Base-by-base conservation (phyloP, 2,797 vertebrate genomes). In the Calcarius lapponicus region DNA sequence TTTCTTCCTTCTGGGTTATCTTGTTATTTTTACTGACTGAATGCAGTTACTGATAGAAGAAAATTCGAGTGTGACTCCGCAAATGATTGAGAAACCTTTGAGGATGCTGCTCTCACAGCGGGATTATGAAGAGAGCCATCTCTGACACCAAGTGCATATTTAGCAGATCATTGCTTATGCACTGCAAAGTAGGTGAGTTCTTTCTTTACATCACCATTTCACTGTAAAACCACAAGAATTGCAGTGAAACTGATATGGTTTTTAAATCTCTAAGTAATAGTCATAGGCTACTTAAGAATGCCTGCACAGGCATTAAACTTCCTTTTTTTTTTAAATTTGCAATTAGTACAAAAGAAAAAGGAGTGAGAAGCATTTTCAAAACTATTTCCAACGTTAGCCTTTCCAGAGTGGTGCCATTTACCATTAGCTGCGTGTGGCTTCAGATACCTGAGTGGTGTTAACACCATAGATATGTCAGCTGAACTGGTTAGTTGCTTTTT, bases 1-100 rank as follows among this genome's bases (percentile, higher is more conserved):
- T 88, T 93, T 86, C 79, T 93, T 88, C 66, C 75, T 83, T 69
- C 62, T 70, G 22, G 65, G 70, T 94, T 94, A 91, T 93, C 93
- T 94, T 83, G 48, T 29, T 90, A 80, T 64, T 92, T 94, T 83
- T 88, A 74, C 69, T 65, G 72, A 75, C 54, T 86, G 81, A 26
- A n/a, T 11, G 48, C 28, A 57, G 60, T 42, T 70, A 62, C 28
- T 42, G 62, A 78, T 2, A 9, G 69, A 92, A 90, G 28, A 91
- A 92, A 91, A 65, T 11, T 50, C 29, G 16, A 85, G 51, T 56
- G 48, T 29, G 43, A 92, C 31, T 50, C 62, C 74, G 71, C 21
- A 95, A 89, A 89, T 62, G 22, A 50, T 1, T 43, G 10, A 53
- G 80, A 82, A 89, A 17, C 17, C 10, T 60, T 50, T 65, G 50